Evolutionary conservation across 2,113 vertebrate genomes (phyloP), one percentile per base, ranked within the genome.

Genomic region (Phaethon lepturus): DNA sequence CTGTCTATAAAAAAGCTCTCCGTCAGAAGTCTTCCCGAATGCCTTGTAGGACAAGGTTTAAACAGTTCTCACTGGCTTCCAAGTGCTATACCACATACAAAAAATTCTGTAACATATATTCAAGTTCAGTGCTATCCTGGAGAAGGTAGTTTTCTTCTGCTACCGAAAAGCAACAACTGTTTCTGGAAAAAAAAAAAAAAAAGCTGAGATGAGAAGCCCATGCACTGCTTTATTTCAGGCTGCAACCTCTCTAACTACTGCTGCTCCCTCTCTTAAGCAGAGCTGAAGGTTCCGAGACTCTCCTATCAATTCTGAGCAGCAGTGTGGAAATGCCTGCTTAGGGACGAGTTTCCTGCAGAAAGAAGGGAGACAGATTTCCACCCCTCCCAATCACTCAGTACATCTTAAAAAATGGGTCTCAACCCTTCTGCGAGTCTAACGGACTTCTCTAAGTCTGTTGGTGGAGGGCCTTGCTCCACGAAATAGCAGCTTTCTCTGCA

Each of bases 401-500:
- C 25, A 4, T 55, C 33, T 31, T 2, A 31, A n/a, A 90, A 86
- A 38, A 52, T 2, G 3, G 9, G 15, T 47, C 53, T 52, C 45
- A 22, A 52, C 15, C 18, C 4, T 50, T 60, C 45, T 15, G 13
- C 1, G 1, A 74, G 33, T 62, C 12, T 0, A 0, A 35, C 0
- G 11, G 67, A 63, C 17, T 55, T 60, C 8, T 22, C 8, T 22
- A 29, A 7, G 8, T 14, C 58, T 68, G 5, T 7, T 6, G 31
- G 40, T 18, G 14, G n/a, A 90, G 49, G 35, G 13, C 19, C 28
- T 62, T 12, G 17, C 55, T 33, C 60, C 31, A 7, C 0, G 22
- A 29, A 83, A 28, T 2, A 45, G 7, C 47, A 58, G 17, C 35
- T 45, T 83, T 47, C 38, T 33, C 50, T 16, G 35, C 15, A 12